These are phyloP conservation scores for Mylabris sibirica DNA, from an alignment of 2,888 invertebrate genomes.

Conservation along the genomic window DNA sequence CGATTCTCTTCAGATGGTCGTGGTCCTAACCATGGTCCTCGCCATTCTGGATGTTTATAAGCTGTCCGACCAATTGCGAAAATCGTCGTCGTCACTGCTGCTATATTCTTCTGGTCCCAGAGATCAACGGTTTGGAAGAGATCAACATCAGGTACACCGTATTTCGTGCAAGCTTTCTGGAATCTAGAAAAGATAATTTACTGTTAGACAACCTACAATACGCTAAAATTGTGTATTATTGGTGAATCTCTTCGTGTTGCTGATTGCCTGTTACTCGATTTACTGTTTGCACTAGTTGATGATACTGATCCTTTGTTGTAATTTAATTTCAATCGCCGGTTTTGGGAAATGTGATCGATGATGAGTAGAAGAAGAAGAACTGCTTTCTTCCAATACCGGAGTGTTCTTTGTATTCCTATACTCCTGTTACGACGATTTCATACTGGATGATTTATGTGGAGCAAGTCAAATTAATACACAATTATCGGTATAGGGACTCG, in stretches of 20 bases:
- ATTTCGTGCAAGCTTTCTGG: conserved; percentile 79
- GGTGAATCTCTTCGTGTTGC: conserved; percentile 31
- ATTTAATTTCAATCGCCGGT: conserved; percentile 33
- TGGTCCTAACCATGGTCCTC: conserved; percentile 83
- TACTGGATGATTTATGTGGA: conserved; percentile 58
- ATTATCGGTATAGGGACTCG: conserved; percentile 26
- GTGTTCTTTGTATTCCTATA: conserved; percentile 37
- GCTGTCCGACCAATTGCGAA: conserved; percentile 89
- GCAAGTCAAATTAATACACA: conserved; percentile 45
- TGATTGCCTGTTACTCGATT: conserved; percentile 47
- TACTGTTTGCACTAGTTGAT: conserved; percentile 58
- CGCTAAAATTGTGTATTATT: neutral
- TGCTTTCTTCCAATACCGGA: neutral
- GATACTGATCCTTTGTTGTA: conserved; percentile 50
- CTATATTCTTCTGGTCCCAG: conserved; percentile 90
- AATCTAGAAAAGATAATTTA: conserved; percentile 71
- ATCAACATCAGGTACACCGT: conserved; percentile 87
- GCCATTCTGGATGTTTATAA: conserved; percentile 84
- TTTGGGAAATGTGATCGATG: conserved; percentile 17
- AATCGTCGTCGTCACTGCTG: conserved; percentile 85
- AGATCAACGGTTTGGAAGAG: conserved; percentile 92
- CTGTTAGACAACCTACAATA: conserved; percentile 7
- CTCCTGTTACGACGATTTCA: conserved; percentile 51
- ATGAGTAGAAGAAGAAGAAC: too few relatives aligned
- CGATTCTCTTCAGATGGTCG: conserved; percentile 85